phyloP scores from a whole-genome alignment of 2,888 invertebrate species.

The Folsomia manolachei region DNA sequence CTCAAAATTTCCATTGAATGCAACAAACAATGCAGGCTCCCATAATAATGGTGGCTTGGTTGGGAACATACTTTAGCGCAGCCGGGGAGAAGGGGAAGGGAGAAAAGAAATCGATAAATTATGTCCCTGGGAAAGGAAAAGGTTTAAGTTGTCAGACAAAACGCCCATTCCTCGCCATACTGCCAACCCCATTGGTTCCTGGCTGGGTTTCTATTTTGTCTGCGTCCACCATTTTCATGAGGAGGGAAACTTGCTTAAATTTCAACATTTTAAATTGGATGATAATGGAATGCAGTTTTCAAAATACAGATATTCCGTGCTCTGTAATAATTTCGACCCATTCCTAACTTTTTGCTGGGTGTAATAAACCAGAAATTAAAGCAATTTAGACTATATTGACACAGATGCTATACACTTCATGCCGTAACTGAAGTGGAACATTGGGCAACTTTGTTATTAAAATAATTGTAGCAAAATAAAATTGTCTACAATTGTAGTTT shows the following conservation, averaged over 20 bases:
- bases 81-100: neutral
- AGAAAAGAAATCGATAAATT: neutral
- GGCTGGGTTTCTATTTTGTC: no score
- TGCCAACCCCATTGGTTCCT: neutral
- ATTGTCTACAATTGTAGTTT: no score
- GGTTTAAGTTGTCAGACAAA: neutral
- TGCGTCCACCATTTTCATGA: neutral
- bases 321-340: no score
- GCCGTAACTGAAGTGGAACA: neutral
- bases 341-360: neutral
- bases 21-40: neutral
- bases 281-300: no score
- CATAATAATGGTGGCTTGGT: neutral
- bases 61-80: neutral
- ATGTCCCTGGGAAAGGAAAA: neutral
- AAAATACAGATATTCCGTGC: no score
- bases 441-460: conserved; percentile 6
- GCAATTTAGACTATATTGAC: neutral
- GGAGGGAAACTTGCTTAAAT: neutral
- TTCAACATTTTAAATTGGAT: neutral
- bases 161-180: conserved; percentile 3
- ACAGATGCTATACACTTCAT: neutral
- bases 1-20: neutral
- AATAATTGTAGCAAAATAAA: conserved; percentile 1
- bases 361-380: neutral